These are phyloP conservation scores for Spatula clypeata DNA, from an alignment of 2,797 vertebrate species.

Conservation along the genomic window DNA sequence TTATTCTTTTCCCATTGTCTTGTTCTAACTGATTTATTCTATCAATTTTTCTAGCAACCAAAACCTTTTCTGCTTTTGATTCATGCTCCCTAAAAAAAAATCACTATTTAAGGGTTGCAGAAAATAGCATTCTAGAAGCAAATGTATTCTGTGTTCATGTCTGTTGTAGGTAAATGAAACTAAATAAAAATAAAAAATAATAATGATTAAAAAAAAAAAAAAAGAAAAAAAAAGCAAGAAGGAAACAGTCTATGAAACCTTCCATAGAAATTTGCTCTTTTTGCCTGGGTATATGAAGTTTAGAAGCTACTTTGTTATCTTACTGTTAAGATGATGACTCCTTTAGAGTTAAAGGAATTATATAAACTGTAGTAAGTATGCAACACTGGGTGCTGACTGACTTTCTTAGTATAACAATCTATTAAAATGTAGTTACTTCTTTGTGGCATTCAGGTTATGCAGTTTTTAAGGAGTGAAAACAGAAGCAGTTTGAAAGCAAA, in stretches of 20 bases:
- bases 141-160: neutral
- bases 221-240: neutral
- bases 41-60: neutral
- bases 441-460: neutral
- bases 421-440: neutral
- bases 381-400: neutral
- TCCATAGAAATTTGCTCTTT: neutral
- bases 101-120: neutral
- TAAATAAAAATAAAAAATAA: neutral
- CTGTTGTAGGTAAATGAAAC: neutral
- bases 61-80: neutral
- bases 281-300: neutral
- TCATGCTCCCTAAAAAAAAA: neutral
- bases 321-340: neutral
- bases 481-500: neutral
- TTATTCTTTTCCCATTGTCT: conserved; percentile 4
- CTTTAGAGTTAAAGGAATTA: neutral
- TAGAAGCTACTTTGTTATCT: neutral
- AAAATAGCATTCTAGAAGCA: neutral
- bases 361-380: neutral
- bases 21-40: neutral
- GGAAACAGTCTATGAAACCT: neutral
- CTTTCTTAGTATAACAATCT: neutral
- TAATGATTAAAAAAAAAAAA: neutral
- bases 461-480: neutral